These are phyloP conservation scores for Brachirus orientalis DNA, from an alignment of 2,113 vertebrate genomes.

Conservation along the genomic window DNA sequence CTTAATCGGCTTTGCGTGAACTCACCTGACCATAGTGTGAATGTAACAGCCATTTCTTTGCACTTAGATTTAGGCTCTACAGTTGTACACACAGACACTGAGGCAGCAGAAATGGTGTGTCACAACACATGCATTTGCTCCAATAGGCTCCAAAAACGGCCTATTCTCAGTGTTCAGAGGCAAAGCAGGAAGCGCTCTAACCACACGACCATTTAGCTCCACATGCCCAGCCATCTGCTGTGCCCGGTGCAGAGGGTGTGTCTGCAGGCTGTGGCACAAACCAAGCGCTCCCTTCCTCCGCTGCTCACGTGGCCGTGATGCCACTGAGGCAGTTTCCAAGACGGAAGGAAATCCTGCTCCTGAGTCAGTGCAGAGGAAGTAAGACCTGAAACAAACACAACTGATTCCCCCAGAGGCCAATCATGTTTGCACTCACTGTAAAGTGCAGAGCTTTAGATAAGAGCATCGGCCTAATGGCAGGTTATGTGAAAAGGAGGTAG, in stretches of 20 bases:
- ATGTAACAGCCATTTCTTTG: too few relatives aligned
- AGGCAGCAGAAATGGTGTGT: too few relatives aligned
- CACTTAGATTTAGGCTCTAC: too few relatives aligned
- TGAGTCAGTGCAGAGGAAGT: not conserved
- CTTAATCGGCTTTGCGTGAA: too few relatives aligned
- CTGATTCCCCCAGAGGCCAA: constrained; percentile 18
- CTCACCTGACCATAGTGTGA: too few relatives aligned
- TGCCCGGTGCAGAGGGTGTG: constrained; percentile 56
- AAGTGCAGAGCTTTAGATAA: constrained; percentile 13
- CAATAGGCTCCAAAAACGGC: constrained; percentile 13
- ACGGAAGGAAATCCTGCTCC: constrained; percentile 22
- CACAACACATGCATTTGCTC: constrained; percentile 10
- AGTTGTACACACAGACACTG: too few relatives aligned
- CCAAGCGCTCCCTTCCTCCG: constrained; percentile 44
- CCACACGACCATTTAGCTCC: constrained; percentile 38
- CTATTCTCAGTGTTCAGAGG: not conserved
- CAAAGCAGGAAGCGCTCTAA: constrained; percentile 22
- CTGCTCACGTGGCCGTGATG: constrained; percentile 36
- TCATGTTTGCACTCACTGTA: constrained; percentile 39
- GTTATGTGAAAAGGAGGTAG: constrained; percentile 10
- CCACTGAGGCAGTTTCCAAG: constrained; percentile 5
- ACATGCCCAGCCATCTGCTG: constrained; percentile 65
- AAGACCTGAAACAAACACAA: constrained; percentile 19
- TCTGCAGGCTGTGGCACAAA: constrained; percentile 54
- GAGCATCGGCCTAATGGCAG: constrained; percentile 12